Percentiles rank a stretch among this genome's conserved stretches.
phyloP scores from a whole-genome alignment of 2,888 invertebrate genomes.

The Heterodera filipjevi region DNA sequence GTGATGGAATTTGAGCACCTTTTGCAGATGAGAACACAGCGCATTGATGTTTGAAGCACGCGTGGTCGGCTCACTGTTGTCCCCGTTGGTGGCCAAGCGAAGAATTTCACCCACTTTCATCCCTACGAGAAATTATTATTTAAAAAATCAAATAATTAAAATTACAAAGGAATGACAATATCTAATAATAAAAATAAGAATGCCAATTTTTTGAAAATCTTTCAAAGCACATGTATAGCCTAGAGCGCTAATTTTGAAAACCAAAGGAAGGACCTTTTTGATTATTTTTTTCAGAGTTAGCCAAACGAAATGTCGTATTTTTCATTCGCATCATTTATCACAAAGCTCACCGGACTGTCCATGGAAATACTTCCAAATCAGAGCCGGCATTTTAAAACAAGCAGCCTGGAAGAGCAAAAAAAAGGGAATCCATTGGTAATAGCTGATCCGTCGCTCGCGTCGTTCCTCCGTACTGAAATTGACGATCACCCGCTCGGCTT shows the following conservation, averaged over 20 bases:
- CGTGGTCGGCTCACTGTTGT: conserved; percentile 62
- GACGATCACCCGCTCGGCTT: conserved; percentile 39
- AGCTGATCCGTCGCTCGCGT: conserved; percentile 39
- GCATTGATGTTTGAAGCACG: conserved; percentile 56
- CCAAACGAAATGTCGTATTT: too few relatives aligned
- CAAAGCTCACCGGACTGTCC: conserved; percentile 53
- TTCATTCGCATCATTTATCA: too few relatives aligned
- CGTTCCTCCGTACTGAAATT: conserved; percentile 27
- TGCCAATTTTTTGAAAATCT: not conserved
- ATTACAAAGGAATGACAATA: not conserved
- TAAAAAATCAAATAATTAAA: too few relatives aligned
- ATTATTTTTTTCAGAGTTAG: too few relatives aligned
- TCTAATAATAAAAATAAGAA: too few relatives aligned
- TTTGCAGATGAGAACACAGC: conserved; percentile 57
- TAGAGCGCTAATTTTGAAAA: too few relatives aligned
- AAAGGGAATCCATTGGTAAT: conserved; percentile 54
- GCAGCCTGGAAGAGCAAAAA: conserved; percentile 61
- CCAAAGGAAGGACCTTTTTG: too few relatives aligned
- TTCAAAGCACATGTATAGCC: too few relatives aligned
- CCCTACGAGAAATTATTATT: too few relatives aligned
- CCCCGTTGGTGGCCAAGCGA: conserved; percentile 55
- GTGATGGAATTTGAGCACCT: conserved; percentile 61
- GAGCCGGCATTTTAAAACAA: conserved; percentile 59
- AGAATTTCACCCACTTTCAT: conserved; percentile 64
- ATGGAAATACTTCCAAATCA: conserved; percentile 64